phyloP scores from a whole-genome alignment of 2,888 invertebrate species.

The Loripinus fragilis region DNA sequence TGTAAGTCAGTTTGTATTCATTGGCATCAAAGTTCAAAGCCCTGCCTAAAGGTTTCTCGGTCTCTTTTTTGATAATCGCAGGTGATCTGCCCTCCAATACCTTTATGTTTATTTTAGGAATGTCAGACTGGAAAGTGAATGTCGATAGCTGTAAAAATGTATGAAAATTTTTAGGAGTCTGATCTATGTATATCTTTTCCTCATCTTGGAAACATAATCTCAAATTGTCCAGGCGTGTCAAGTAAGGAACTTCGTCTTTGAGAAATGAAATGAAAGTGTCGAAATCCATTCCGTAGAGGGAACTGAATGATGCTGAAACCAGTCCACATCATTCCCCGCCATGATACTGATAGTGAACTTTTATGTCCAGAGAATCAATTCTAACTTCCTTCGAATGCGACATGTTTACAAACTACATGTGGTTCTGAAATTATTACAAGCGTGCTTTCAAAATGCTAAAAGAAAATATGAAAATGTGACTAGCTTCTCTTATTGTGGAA shows the following conservation, averaged over 20 bases:
- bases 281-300: constrained; percentile 1
- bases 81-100: not conserved
- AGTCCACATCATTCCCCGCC: not conserved
- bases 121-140: not conserved
- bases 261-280: not conserved
- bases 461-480: too few relatives aligned
- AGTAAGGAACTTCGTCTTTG: not conserved
- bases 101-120: constrained; percentile 2
- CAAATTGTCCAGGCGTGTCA: not conserved
- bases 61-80: not conserved
- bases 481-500: too few relatives aligned
- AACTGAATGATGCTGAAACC: not conserved
- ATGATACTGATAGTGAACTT: constrained; percentile 6
- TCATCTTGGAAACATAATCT: constrained; percentile 14
- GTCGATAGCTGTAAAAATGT: not conserved
- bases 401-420: not conserved
- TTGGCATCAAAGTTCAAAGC: not conserved
- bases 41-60: not conserved
- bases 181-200: not conserved
- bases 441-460: too few relatives aligned
- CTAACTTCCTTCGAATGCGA: not conserved
- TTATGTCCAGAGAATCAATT: not conserved
- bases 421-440: too few relatives aligned
- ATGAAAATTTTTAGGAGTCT: constrained; percentile 3
- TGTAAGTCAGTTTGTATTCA: not conserved